phyloP scores from a whole-genome alignment of 2,113 vertebrate genomes.

The Psophia crepitans region DNA sequence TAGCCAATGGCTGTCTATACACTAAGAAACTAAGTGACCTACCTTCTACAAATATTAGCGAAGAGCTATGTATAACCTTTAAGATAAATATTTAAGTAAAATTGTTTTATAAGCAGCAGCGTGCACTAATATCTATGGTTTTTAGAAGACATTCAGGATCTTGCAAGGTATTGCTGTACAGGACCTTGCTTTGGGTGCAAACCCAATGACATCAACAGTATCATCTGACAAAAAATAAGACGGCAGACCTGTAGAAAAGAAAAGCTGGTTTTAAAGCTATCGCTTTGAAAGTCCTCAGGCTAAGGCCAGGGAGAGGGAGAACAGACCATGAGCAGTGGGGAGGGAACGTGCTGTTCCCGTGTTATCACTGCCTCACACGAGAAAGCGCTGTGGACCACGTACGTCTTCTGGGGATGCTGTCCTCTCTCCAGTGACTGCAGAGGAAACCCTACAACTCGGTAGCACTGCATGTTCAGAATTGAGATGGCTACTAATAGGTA shows the following conservation, averaged over 20 bases:
- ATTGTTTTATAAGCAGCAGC: not conserved
- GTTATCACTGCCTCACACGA: not conserved
- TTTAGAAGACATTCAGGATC: not conserved
- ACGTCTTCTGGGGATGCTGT: not conserved
- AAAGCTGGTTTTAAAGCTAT: not conserved
- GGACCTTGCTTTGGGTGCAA: not conserved
- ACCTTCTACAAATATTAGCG: not conserved
- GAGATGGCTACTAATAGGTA: not conserved
- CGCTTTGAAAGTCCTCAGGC: not conserved
- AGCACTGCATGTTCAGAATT: not conserved
- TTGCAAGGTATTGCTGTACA: not conserved
- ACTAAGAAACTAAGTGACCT: not conserved
- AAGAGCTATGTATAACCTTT: not conserved
- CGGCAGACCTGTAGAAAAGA: not conserved
- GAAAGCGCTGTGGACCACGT: rapidly evolving
- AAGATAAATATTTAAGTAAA: not conserved
- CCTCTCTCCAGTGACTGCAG: not conserved
- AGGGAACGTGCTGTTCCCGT: not conserved
- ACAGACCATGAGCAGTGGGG: rapidly evolving
- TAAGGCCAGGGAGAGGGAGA: not conserved
- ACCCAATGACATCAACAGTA: not conserved
- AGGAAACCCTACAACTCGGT: not conserved
- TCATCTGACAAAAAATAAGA: not conserved
- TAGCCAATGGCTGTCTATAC: not conserved
- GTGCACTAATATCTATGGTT: not conserved